Conservation (phyloP, 30 jellyfish, hydroid and myxozoan species). For the Sanderia malayensis region DNA sequence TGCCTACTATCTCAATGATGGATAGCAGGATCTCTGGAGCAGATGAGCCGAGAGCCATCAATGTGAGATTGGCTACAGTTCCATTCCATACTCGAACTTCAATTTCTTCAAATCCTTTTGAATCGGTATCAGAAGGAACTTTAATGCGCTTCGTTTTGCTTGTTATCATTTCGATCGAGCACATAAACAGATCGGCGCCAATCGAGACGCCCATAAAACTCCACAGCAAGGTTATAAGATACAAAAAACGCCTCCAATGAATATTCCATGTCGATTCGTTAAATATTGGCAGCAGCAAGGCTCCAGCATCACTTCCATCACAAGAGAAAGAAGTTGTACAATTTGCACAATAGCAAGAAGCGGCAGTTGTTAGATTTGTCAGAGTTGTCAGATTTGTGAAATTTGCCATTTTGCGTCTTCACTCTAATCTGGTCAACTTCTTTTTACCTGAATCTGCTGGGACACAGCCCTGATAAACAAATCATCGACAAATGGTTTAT, state of each 20-base stretch:
- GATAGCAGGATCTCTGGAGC: slow-evolving; percentile 98
- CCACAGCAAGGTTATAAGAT: slow-evolving; percentile 82
- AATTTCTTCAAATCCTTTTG: slow-evolving; percentile 81
- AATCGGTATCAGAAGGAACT: slow-evolving; percentile 80
- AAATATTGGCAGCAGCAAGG: slow-evolving; percentile 73
- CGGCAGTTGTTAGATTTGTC: too few species aligned
- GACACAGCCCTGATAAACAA: too few species aligned
- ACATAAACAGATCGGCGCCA: slow-evolving; percentile 97
- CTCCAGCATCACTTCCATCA: slow-evolving; percentile 42
- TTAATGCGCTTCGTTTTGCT: slow-evolving; percentile 86
- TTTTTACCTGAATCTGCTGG: too few species aligned
- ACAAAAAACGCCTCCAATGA: slow-evolving; percentile 65
- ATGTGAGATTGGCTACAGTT: slow-evolving; percentile 95
- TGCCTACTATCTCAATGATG: slow-evolving; percentile 89
- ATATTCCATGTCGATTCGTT: slow-evolving; percentile 86
- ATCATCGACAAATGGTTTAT: too few species aligned
- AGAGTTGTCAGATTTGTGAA: too few species aligned
- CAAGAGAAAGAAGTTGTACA: too few species aligned
- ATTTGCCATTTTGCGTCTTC: too few species aligned
- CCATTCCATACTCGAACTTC: slow-evolving; percentile 96
- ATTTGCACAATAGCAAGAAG: too few species aligned
- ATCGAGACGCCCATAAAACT: slow-evolving; percentile 98
- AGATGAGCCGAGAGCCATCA: slow-evolving; percentile 97
- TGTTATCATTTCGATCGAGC: slow-evolving; percentile 93
- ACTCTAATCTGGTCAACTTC: too few species aligned